Base-by-base conservation (phyloP, 2,113 vertebrate genomes). In the Saguinus imperator region DNA sequence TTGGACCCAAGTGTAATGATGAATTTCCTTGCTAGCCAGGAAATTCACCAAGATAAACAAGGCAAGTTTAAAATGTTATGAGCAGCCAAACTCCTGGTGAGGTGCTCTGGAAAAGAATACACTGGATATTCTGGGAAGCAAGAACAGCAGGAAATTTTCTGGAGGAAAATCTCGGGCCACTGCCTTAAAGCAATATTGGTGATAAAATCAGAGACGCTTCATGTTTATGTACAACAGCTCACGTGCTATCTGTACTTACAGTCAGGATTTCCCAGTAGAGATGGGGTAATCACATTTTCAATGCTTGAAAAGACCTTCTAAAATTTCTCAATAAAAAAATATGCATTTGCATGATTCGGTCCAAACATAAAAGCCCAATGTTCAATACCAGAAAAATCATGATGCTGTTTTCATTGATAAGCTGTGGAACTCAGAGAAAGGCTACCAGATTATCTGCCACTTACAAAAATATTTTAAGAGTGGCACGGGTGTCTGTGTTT, bases 11-110 rank as follows among this genome's bases (percentile, higher is more conserved):
- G 87, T 55, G 43, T 97, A 97, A 97, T 94, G 98, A 97, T 96
- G 95, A 94, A 97, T 97, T 97, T 96, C 95, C 93, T 91, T 97
- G 93, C 89, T 91, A 93, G 94, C 94, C 95, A 95, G 96, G 96
- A 97, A 97, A 94, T 89, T 96, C 87, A 96, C 97, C 97, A 98
- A 98, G 95, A 96, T 98, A 98, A 98, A 98, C 97, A 97, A 96
- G 97, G 87, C 7, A 40, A 94, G 94, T 83, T 96, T 91, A 94
- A 97, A 97, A 97, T 37, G 76, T 83, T 96, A 40, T n/a, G 91
- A 93, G 91, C 61, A 16, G 97, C 97, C 97, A 97, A 94, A 92
- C 97, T 94, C 94, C 94, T 72, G 80, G 96, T 95, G 96, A 96
- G 95, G 97, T 76, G 83, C 97, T 97, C 93, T 96, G 94, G 94